These are phyloP conservation scores for Sciurus carolinensis DNA, from an alignment of 2,797 vertebrate species.

Conservation along the genomic window DNA sequence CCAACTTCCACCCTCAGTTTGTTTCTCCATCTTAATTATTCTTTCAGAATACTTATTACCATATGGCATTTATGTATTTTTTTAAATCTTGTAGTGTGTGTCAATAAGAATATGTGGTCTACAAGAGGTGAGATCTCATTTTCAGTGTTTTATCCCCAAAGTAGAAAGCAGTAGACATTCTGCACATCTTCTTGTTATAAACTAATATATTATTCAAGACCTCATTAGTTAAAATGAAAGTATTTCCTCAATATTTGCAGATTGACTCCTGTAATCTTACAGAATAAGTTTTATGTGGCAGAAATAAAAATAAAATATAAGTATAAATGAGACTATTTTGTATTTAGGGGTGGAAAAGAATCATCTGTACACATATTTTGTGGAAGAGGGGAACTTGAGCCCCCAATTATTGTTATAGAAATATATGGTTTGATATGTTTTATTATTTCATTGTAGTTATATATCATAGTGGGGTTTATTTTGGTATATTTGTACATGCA, in stretches of 20 bases:
- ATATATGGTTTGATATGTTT: not conserved
- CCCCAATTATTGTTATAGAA: not conserved
- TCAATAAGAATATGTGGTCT: too few species aligned
- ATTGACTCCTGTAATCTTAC: not conserved
- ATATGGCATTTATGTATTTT: not conserved
- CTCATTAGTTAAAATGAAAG: not conserved
- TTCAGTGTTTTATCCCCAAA: not conserved
- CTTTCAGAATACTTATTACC: not conserved
- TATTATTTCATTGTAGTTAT: too few species aligned
- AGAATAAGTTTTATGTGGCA: not conserved
- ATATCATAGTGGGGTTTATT: too few species aligned
- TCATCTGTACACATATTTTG: not conserved
- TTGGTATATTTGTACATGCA: too few species aligned
- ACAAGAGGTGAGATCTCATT: not conserved
- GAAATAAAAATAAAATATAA: not conserved
- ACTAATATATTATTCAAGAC: not conserved
- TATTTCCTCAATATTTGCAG: not conserved
- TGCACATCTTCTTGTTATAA: not conserved
- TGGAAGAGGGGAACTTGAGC: not conserved
- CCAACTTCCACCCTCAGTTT: not conserved
- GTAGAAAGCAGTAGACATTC: not conserved
- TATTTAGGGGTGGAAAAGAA: not conserved
- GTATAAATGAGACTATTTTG: not conserved
- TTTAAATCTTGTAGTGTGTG: not conserved
- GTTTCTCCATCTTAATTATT: not conserved